phyloP scores from a whole-genome alignment of 2,113 vertebrate species.

The Dicentrarchus labrax region DNA sequence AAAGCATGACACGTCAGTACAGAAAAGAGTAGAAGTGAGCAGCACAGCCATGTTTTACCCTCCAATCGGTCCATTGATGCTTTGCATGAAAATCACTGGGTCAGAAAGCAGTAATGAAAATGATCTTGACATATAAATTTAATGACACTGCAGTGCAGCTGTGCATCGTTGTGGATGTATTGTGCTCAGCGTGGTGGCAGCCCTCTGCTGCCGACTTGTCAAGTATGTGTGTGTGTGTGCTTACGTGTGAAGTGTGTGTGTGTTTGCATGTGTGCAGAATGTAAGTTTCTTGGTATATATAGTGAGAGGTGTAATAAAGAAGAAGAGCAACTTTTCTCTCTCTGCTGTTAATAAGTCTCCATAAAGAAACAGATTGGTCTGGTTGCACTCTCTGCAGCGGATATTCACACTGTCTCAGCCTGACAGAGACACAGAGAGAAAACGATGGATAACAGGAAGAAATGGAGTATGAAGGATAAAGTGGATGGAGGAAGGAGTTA shows the following conservation, averaged over 20 bases:
- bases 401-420: conserved; percentile 34
- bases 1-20: conserved; percentile 41
- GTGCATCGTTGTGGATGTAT: conserved; percentile 13
- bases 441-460: neutral
- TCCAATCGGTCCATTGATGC: neutral
- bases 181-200: conserved; percentile 7
- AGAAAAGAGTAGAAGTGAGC: conserved; percentile 23
- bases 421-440: conserved; percentile 18
- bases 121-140: conserved; percentile 17
- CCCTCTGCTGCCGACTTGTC: conserved; percentile 17
- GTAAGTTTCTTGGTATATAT: conserved; percentile 26
- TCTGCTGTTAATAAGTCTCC: conserved; percentile 17
- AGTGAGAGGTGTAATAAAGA: conserved; percentile 29
- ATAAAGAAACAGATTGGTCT: conserved; percentile 7
- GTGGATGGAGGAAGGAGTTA: conserved; percentile 11
- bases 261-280: conserved; percentile 4
- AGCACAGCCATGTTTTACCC: conserved; percentile 33
- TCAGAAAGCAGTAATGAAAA: conserved; percentile 31
- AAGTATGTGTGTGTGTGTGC: neutral
- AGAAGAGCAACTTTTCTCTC: neutral
- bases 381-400: conserved; percentile 57
- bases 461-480: neutral
- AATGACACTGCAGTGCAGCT: conserved; percentile 22
- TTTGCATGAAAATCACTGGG: neutral
- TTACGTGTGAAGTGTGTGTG: neutral